Evolutionary conservation across 2,113 vertebrate genomes (phyloP), one percentile per base, ranked within the genome.

Genomic region (Siniperca chuatsi): DNA sequence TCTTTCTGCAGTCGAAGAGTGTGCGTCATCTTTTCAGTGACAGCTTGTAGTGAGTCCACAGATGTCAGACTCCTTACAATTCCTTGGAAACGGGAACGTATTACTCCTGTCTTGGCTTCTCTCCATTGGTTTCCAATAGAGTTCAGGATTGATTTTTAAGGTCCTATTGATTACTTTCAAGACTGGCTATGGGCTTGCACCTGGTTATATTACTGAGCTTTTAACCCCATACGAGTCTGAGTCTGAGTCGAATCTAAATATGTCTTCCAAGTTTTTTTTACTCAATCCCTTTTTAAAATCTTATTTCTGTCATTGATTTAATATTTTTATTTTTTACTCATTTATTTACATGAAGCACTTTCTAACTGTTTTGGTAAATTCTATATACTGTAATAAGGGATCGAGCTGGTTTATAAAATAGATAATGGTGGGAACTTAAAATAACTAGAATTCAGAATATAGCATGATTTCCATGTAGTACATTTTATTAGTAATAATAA

Each of bases 141-240:
- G 42, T 20, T 69, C 12, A 72, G n/a, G 16, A 52, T 72, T 37
- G n/a, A 37, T 25, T 81, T 77, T 64, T 58, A 48, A 60, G 33
- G 73, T 40, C 3, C 23, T 71, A 50, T 20, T 79, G 33, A 73
- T 67, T 33, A 33, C 35, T 67, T 52, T 77, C 1, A 60, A 16
- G 29, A 58, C 66, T 71, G 20, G 0, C 25, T 35, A 2, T 44
- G 2, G 6, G 6, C 42, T 13, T 12, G 6, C 20, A 46, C 23
- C 20, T 35, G 21, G 4, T 70, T 21, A 37, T 48, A 35, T 68
- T 57, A 23, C 42, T 46, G 23, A 76, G 37, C 25, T 33, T 69
- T 64, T 8, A 21, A 50, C 18, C 23, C 33, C 23, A 20, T 1
- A 29, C 25, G 25, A 25, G 25, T 25, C 25, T 52, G 44, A 73